Evolutionary conservation across 2,888 invertebrate genomes (phyloP).

Genomic region (Chymomyza caudatula): DNA sequence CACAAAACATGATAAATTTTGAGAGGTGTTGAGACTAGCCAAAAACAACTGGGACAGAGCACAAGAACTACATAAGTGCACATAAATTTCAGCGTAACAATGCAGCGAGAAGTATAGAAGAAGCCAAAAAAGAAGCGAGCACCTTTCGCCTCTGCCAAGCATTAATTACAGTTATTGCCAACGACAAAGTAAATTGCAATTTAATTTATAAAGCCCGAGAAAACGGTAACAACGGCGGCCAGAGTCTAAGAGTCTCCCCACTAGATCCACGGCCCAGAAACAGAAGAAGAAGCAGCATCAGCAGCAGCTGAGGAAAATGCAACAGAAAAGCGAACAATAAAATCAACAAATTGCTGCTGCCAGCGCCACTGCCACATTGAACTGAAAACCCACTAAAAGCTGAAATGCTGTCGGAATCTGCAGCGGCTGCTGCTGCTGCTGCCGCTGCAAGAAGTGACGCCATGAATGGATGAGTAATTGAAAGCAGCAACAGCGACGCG

Average conservation of each 20-base stretch:
- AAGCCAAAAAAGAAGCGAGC: constrained; percentile 4
- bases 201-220: constrained; percentile 21
- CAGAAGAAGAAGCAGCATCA: constrained; percentile 30
- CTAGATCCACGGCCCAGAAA: constrained; percentile 16
- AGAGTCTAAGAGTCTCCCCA: not conserved
- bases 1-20: not conserved
- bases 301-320: constrained; percentile 14
- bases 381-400: constrained; percentile 25
- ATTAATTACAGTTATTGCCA: constrained; percentile 47
- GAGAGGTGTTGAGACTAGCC: not conserved
- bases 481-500: constrained; percentile 22
- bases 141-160: constrained; percentile 30
- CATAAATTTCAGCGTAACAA: constrained; percentile 7
- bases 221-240: constrained; percentile 3
- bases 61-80: not conserved
- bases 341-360: constrained; percentile 54
- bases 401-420: constrained; percentile 3
- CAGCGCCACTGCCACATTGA: constrained; percentile 18
- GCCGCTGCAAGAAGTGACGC: constrained; percentile 40
- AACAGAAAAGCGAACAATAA: constrained; percentile 40
- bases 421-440: not conserved
- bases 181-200: constrained; percentile 32
- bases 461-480: constrained; percentile 65
- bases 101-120: not conserved
- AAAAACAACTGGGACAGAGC: not conserved